These are phyloP conservation scores for Motacilla alba DNA, from an alignment of 2,113 vertebrate genomes.

Conservation along the genomic window DNA sequence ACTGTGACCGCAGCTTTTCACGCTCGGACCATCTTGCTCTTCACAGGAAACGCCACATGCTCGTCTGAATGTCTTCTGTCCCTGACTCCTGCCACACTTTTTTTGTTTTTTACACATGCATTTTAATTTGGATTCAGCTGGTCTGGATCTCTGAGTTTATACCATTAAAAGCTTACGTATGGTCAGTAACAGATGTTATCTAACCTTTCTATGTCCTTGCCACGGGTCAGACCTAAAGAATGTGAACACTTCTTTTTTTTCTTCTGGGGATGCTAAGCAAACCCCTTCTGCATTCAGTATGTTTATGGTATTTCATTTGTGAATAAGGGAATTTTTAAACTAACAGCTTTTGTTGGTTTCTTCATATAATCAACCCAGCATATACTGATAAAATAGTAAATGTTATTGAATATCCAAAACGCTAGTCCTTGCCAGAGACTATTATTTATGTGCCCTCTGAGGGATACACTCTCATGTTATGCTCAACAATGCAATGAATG, in stretches of 20 bases:
- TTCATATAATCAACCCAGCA: conserved; percentile 68
- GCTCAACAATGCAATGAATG: conserved; percentile 22
- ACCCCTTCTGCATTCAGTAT: conserved; percentile 67
- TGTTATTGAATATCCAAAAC: conserved; percentile 66
- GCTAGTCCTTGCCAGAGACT: conserved; percentile 76
- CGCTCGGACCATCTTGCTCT: conserved; percentile 96
- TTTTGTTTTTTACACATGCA: conserved; percentile 49
- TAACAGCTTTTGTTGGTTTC: conserved; percentile 62
- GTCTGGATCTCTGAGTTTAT: conserved; percentile 79
- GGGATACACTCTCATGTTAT: background rate
- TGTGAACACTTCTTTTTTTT: conserved; percentile 77
- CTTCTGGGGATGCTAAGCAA: conserved; percentile 72
- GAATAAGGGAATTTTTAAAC: conserved; percentile 74
- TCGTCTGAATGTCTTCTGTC: conserved; percentile 75
- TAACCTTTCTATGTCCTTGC: conserved; percentile 72
- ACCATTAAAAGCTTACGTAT: conserved; percentile 71
- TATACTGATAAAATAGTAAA: conserved; percentile 73
- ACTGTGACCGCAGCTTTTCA: conserved; percentile 98
- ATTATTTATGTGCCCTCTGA: conserved; percentile 38
- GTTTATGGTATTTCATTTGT: conserved; percentile 66
- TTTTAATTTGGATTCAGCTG: conserved; percentile 82
- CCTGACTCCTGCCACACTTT: background rate
- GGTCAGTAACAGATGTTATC: conserved; percentile 77
- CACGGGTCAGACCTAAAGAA: conserved; percentile 87
- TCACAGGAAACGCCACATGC: conserved; percentile 97